phyloP scores from a whole-genome alignment of 1,140 invertebrate genomes.

The Paralvinella palmiformis region DNA sequence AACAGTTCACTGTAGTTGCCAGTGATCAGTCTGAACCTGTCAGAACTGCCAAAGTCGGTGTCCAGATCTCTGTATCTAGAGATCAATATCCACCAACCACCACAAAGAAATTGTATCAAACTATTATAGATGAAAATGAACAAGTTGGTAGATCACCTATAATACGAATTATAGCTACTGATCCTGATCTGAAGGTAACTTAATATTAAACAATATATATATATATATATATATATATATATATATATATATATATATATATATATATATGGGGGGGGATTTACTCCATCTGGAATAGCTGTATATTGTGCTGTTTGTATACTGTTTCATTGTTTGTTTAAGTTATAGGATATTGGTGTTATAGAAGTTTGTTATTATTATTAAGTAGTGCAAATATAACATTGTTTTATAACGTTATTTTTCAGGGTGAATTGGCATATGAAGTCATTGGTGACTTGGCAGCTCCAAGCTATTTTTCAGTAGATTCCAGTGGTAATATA shows the following conservation, averaged over 20 bases:
- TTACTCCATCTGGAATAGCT: too few relatives aligned
- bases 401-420: too few relatives aligned
- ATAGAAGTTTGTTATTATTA: too few relatives aligned
- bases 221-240: neutral
- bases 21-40: neutral
- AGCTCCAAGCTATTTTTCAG: constrained; percentile 16
- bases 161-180: constrained; percentile 4
- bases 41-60: neutral
- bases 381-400: too few relatives aligned
- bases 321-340: too few relatives aligned
- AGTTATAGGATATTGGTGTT: too few relatives aligned
- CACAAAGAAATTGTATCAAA: neutral
- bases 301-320: too few relatives aligned
- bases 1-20: constrained; percentile 10
- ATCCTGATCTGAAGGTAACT: constrained; percentile 7
- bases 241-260: too few relatives aligned
- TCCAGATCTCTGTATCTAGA: constrained; percentile 10
- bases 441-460: constrained; percentile 16
- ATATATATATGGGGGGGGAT: too few relatives aligned
- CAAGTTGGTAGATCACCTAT: constrained; percentile 5
- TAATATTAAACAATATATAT: too few relatives aligned
- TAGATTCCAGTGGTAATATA: constrained; percentile 7
- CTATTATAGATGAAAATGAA: constrained; percentile 13
- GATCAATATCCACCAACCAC: constrained; percentile 7
- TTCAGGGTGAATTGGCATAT: constrained; percentile 11